Evolutionary conservation across 2,888 invertebrate genomes (phyloP).

Genomic region (Cheiracanthium punctorium): DNA sequence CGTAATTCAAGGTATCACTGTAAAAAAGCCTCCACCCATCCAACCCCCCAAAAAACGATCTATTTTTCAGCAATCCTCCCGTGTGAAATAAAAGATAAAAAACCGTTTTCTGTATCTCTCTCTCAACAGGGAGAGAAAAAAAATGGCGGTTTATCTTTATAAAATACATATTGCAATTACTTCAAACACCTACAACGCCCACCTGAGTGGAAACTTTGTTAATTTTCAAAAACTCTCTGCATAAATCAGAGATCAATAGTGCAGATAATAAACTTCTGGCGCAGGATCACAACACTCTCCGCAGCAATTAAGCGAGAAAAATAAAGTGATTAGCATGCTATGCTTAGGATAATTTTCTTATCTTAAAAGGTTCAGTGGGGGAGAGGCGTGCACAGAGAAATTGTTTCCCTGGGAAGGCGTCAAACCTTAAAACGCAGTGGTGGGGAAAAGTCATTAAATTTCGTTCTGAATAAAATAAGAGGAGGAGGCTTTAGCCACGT

Average conservation of each 20-base stretch:
- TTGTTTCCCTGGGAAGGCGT: neutral
- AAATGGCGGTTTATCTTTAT: neutral
- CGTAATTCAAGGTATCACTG: too few species aligned
- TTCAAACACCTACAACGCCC: neutral
- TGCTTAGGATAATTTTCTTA: slow-evolving; percentile 37
- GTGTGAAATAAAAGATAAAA: too few species aligned
- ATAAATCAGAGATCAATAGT: neutral
- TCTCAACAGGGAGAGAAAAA: too few species aligned
- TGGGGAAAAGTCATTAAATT: neutral
- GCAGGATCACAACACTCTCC: slow-evolving; percentile 7
- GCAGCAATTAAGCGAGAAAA: slow-evolving; percentile 31
- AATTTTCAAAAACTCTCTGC: neutral
- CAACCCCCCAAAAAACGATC: too few species aligned
- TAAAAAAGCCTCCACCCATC: too few species aligned
- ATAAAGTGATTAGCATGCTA: slow-evolving; percentile 43
- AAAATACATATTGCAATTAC: neutral
- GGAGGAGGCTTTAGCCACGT: neutral
- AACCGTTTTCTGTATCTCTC: too few species aligned
- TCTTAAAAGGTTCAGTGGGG: slow-evolving; percentile 20
- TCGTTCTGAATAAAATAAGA: neutral
- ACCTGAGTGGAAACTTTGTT: neutral
- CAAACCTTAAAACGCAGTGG: neutral
- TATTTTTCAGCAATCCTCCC: too few species aligned
- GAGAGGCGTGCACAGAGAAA: neutral
- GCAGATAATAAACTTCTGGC: slow-evolving; percentile 1